Conservation (phyloP, 2,113 vertebrate species). For the Pedetes capensis region DNA sequence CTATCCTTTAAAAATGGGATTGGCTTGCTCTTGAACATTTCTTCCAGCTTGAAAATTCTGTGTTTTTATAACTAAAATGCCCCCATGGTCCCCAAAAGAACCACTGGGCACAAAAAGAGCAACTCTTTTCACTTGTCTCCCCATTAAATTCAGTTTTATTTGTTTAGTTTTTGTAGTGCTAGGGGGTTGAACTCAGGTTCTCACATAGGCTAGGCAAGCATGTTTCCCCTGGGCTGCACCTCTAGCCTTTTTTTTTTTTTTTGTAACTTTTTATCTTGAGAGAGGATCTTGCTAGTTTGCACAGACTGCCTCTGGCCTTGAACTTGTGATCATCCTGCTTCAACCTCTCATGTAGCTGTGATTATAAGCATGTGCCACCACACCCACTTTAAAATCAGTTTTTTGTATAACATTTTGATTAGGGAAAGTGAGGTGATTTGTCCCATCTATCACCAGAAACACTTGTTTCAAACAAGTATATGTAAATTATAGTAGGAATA, state of each 20-base stretch:
- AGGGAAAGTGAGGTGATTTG: background rate
- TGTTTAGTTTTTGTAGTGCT: too few species aligned
- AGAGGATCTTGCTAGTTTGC: too few species aligned
- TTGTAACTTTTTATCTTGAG: too few species aligned
- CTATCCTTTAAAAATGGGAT: background rate
- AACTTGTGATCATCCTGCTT: too few species aligned
- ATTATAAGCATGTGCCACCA: too few species aligned
- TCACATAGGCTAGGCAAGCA: too few species aligned
- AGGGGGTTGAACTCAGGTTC: too few species aligned
- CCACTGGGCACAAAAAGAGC: background rate
- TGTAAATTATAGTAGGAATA: background rate
- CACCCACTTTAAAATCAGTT: too few species aligned
- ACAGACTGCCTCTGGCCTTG: too few species aligned
- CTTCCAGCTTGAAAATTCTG: background rate
- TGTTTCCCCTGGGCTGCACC: too few species aligned
- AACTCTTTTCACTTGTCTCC: background rate
- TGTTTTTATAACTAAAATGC: background rate
- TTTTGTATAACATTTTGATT: background rate
- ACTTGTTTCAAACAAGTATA: conserved; percentile 1
- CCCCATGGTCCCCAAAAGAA: background rate
- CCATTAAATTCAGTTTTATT: background rate
- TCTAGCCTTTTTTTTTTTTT: too few species aligned
- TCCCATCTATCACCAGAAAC: background rate
- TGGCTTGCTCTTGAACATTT: background rate
- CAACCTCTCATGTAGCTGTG: too few species aligned